phyloP scores from a whole-genome alignment of 2,888 invertebrate species.

The Ecdyonurus torrentis region DNA sequence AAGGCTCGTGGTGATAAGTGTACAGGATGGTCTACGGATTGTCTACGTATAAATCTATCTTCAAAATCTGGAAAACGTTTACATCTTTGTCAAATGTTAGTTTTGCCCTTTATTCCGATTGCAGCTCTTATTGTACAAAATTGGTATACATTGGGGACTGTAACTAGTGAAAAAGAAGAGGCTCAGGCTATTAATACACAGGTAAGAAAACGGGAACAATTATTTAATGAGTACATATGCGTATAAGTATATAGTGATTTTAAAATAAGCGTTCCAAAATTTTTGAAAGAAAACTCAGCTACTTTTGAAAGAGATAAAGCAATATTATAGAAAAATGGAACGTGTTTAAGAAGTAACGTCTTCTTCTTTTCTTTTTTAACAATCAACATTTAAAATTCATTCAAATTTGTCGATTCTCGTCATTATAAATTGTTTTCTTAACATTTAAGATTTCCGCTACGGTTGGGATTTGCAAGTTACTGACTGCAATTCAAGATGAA shows the following conservation, averaged over 20 bases:
- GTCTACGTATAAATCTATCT: conserved; percentile 16
- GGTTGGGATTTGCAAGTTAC: conserved; percentile 28
- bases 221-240: no score
- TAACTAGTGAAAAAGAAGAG: conserved; percentile 30
- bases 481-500: conserved; percentile 32
- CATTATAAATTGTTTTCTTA: background rate
- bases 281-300: no score
- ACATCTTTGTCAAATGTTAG: conserved; percentile 34
- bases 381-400: no score
- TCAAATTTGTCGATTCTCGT: no score
- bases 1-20: background rate
- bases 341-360: no score
- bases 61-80: conserved; percentile 26
- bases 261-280: no score
- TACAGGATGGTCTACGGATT: conserved; percentile 8
- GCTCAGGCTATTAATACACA: conserved; percentile 31
- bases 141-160: conserved; percentile 33
- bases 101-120: conserved; percentile 38
- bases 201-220: conserved; percentile 28
- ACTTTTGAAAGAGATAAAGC: no score
- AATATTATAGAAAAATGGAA: no score
- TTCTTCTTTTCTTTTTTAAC: no score
- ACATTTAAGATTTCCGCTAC: conserved; percentile 28
- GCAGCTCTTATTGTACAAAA: conserved; percentile 36
- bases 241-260: no score